Evolutionary conservation across 2,797 vertebrate species (phyloP).

Genomic region (Nothura maculosa): DNA sequence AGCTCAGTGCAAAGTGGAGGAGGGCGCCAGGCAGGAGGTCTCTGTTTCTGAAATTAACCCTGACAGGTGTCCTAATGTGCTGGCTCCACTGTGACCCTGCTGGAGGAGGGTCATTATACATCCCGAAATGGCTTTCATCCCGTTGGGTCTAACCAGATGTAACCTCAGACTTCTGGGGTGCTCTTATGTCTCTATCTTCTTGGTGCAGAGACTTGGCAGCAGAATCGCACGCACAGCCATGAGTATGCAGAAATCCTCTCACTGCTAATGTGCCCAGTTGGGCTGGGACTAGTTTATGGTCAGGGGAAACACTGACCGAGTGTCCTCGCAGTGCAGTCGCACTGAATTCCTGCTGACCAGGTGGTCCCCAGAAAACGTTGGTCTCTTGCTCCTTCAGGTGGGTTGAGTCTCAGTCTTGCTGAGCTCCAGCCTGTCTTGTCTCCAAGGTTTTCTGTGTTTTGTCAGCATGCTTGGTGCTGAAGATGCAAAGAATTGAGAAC

Average conservation of each 20-base stretch:
- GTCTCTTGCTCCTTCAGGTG: background rate
- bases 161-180: background rate
- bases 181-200: background rate
- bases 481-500: background rate
- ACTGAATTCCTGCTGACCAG: background rate
- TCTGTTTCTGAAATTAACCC: slow-evolving; percentile 43
- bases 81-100: background rate
- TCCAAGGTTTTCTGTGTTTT: background rate
- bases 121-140: slow-evolving; percentile 20
- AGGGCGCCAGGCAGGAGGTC: background rate
- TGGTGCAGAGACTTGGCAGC: background rate
- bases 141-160: background rate
- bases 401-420: background rate
- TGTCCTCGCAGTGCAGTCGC: accelerated
- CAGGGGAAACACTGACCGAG: background rate
- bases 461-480: background rate
- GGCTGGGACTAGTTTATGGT: background rate
- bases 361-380: background rate
- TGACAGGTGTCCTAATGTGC: slow-evolving; percentile 46
- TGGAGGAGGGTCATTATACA: background rate
- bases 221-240: background rate
- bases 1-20: background rate
- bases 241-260: accelerated
- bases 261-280: accelerated
- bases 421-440: background rate